Evolutionary conservation across 2,797 vertebrate genomes (phyloP).

Genomic region (Bradypodion ventrale): DNA sequence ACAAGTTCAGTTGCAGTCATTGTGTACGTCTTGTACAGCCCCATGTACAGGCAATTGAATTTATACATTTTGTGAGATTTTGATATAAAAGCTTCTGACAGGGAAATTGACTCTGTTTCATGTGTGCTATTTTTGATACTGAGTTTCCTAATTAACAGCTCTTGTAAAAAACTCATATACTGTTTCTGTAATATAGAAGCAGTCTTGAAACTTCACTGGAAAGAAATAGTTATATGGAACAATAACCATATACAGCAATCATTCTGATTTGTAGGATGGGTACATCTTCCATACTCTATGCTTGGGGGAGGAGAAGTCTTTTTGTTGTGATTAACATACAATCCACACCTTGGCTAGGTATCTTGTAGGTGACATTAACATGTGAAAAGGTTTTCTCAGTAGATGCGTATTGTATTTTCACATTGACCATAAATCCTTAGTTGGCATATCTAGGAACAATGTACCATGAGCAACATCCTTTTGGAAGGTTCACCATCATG

Average conservation of each 20-base stretch:
- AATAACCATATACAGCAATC: neutral
- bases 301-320: neutral
- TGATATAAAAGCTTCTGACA: neutral
- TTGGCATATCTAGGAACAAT: constrained; percentile 14
- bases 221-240: neutral
- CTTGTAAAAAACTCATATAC: neutral
- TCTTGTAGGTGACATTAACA: constrained; percentile 11
- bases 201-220: neutral
- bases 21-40: too few species aligned
- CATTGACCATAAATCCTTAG: constrained; percentile 30
- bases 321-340: neutral
- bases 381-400: neutral
- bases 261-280: neutral
- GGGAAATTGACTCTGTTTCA: neutral
- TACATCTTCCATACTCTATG: neutral
- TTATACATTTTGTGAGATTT: neutral
- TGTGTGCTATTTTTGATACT: neutral
- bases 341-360: neutral
- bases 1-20: too few species aligned
- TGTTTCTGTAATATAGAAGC: neutral
- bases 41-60: too few species aligned
- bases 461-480: constrained; percentile 10
- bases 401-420: constrained; percentile 15
- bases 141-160: neutral
- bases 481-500: constrained; percentile 27